Base-by-base conservation (phyloP, 1,140 invertebrate species). In the Meloidogyne chitwoodi region DNA sequence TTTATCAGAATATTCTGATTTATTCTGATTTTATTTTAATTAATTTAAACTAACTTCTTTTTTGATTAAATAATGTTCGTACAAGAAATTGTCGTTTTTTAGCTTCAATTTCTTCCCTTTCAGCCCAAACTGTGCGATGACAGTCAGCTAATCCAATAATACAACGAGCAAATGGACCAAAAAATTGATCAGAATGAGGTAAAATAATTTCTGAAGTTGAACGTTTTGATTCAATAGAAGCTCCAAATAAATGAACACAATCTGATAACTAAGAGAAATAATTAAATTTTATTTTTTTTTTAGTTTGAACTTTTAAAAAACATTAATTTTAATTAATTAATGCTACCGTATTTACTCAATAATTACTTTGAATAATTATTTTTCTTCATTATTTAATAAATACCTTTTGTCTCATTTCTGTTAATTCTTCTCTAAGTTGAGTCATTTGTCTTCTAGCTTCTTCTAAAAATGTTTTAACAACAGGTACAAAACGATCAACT, bases 391-490 rank as follows among this genome's bases (percentile, higher is more conserved):
- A n/a, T n/a, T n/a, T n/a, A n/a, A n/a, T n/a, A n/a, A n/a, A n/a
- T 12, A 93, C 92, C 88, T 92, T 91, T 22, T 90, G 90, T 86
- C 92, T 92, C 93, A 94, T 94, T 80, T 95, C 94, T 88, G 93
- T 92, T 88, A 94, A 95, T 64, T 93, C 90, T 86, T 96, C 94
- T 88, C 98, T 94, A n/a, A 98, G 90, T 87, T 97, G 94, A 0
- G 93, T 93, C 81, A 96, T 92, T 83, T 90, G 93, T 90, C 88
- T 93, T 0, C 93, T 93, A 3, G 95, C 94, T 77, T 93, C 92
- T 0, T 93, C 92, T 83, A 95, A 91, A 89, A 98, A 98, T 85
- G 96, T 94, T 77, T 93, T 91, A 93, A 97, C 96, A 8, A 95
- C 93, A 4, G 93, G 92, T 75, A 95, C 90, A 88, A 97, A 98